Base-by-base conservation (phyloP, 1,140 invertebrate species). In the Choristoneura fumiferana region DNA sequence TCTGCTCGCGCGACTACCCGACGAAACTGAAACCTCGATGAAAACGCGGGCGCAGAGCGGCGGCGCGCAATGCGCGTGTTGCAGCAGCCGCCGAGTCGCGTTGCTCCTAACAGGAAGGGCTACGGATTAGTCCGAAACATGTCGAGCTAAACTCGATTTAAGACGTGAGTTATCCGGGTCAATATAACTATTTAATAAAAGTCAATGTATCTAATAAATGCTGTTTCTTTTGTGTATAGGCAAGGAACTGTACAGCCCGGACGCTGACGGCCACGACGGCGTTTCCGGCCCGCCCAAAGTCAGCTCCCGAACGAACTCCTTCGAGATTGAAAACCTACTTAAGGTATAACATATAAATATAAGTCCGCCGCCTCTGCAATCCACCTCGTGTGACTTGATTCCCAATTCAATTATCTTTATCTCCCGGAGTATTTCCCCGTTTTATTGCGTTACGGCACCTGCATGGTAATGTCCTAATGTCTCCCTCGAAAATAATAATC, bases 271-370 rank as follows among this genome's bases (percentile, higher is more conserved):
- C 1, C 81, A 84, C 39, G 80, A 76, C 4, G 66, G 65, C 35
- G 78, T 76, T 10, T 69, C 69, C n/a, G 86, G 86, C 45, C 83
- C 86, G 15, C 86, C 86, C 15, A 93, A 93, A 89, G 91, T 92
- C 62, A 93, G 93, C 57, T 96, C 95, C 15, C 91, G 95, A 62
- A 95, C 95, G 39, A 96, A 95, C 85, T 96, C 96, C 22, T 96
- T 96, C 72, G 96, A 97, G 90, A 97, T 97, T 71, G 96, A 97
- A 89, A 97, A 96, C 90, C 92, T 97, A 60, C 90, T 97, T 54
- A 97, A 96, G 91, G 87, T 90, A 81, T 58, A 34, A 53, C 38
- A 61, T 54, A 54, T 71, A 71, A 65, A 62, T 12, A 67, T 63
- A 54, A 40, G 34, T 39, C 45, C 49, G 18, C 43, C 57, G 39